A percentile compares a stretch with the other conserved stretches of the same genome.
Conservation (phyloP, 1,140 invertebrate genomes). For the Brachionus rotundiformis region DNA sequence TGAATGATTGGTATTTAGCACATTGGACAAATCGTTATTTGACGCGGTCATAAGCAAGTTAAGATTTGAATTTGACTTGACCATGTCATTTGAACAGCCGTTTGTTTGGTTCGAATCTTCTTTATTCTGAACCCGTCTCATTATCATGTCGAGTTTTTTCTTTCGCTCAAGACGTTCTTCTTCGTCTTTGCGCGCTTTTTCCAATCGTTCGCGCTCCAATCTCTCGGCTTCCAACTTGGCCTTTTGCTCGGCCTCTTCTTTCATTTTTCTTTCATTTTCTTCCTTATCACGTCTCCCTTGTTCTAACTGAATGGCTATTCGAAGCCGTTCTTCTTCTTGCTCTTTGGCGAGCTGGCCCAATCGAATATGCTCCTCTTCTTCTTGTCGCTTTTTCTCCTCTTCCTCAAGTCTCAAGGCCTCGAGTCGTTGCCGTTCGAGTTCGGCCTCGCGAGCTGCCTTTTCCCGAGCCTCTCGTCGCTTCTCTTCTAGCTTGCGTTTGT, state of each 20-base stretch:
- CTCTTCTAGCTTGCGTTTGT: slow-evolving; percentile 48
- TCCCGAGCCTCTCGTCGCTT: slow-evolving; percentile 44
- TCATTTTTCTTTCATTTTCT: slow-evolving; percentile 17
- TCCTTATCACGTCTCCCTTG: slow-evolving; percentile 29
- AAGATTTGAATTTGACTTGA: slow-evolving; percentile 1
- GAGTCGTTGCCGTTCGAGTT: neutral
- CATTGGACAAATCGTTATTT: slow-evolving; percentile 15
- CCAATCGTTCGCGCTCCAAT: neutral
- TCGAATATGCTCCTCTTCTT: slow-evolving; percentile 38
- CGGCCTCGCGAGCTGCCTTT: slow-evolving; percentile 41
- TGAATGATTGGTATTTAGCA: neutral
- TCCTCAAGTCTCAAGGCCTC: slow-evolving; percentile 18
- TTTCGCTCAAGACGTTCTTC: slow-evolving; percentile 48
- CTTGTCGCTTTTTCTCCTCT: neutral
- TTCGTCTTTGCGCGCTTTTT: slow-evolving; percentile 41
- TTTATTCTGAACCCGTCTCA: slow-evolving; percentile 50
- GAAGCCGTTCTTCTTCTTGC: slow-evolving; percentile 47
- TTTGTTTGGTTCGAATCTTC: slow-evolving; percentile 7
- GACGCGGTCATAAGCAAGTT: slow-evolving; percentile 37
- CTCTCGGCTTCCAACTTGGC: slow-evolving; percentile 15
- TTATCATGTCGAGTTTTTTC: slow-evolving; percentile 45
- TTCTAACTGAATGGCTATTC: slow-evolving; percentile 5
- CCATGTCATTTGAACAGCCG: neutral
- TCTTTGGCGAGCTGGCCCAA: neutral
- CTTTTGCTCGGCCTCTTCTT: slow-evolving; percentile 50